phyloP scores from a whole-genome alignment of 2,888 invertebrate genomes.

The Drosophila mimetica region DNA sequence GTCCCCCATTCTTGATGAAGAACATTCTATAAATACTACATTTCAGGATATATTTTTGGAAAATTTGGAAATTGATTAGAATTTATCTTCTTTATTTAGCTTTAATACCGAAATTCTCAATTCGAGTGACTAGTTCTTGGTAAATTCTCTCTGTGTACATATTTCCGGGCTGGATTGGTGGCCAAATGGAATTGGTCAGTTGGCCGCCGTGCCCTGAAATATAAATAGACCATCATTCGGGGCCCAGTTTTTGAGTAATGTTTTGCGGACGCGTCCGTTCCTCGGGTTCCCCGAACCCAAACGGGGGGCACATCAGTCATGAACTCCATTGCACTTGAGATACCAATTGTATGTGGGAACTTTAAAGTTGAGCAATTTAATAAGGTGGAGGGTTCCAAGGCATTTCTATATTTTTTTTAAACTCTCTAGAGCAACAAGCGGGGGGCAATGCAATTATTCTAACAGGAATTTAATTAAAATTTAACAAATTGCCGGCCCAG shows the following conservation, averaged over 20 bases:
- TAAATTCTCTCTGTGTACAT: too few species aligned
- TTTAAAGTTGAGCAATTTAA: neutral
- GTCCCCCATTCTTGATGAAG: too few species aligned
- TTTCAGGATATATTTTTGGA: too few species aligned
- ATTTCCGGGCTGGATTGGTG: constrained; percentile 8
- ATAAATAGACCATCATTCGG: constrained; percentile 28
- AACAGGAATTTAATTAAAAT: constrained; percentile 42
- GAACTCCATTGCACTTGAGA: constrained; percentile 10
- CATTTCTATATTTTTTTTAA: too few species aligned
- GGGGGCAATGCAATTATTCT: constrained; percentile 21
- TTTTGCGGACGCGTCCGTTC: constrained; percentile 22
- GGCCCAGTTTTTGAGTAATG: constrained; percentile 46
- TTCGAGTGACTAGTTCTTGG: too few species aligned
- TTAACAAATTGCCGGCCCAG: constrained; percentile 28
- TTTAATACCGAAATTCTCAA: too few species aligned
- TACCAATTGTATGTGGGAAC: neutral
- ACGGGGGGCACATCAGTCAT: too few species aligned
- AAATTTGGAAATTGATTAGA: too few species aligned
- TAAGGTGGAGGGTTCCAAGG: neutral
- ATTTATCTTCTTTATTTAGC: too few species aligned
- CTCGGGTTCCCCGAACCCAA: too few species aligned
- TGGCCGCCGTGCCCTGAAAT: constrained; percentile 21
- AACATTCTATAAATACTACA: too few species aligned
- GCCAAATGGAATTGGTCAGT: constrained; percentile 38
- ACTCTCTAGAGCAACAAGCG: neutral